Evolutionary conservation across 2,113 vertebrate genomes (phyloP), one percentile per base, ranked within the genome.

Genomic region (Plestiodon gilberti): DNA sequence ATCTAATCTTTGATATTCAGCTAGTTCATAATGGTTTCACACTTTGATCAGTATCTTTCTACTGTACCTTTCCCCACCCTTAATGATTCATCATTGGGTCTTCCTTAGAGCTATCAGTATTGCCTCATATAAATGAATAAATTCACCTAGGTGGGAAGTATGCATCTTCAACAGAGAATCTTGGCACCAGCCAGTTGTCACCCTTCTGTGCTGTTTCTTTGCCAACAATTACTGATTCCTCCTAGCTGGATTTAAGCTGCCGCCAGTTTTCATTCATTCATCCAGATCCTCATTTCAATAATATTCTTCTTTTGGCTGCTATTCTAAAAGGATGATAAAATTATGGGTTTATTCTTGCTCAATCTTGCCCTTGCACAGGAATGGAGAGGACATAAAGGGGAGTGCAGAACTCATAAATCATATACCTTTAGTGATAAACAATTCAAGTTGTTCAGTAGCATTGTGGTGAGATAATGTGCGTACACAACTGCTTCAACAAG

Each of bases 111-210:
- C 17, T 86, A 75, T 69, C 25, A 33, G 35, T 81, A 83, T 83
- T 82, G 83, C 64, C 38, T 80, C 81, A 82, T 59, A 62, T 55
- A 86, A 92, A 93, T 61, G 89, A 89, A 88, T 64, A 38, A 23
- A 84, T 4, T 3, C 64, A 1, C 82, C 81, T 81, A 80, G 80
- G 61, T 1, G 20, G 74, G 11, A 91, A 28, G 2, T 57, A 93
- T 11, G 20, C 67, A 85, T 65, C 40, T 61, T n/a, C 40, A 79
- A 81, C 40, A 84, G 43, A 81, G 57, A n/a, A 40, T 83, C 11
- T 28, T 88, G 70, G 77, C 2, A 78, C 64, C 30, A 65, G 62
- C 43, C 15, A 40, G 55, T 10, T 90, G 89, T 48, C 43, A 80
- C 35, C 61, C 38, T 83, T 74, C 57, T 28, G 78, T 48, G 78